Base-by-base conservation (phyloP, 2,888 invertebrate species). In the Notocelia uddmanniana region DNA sequence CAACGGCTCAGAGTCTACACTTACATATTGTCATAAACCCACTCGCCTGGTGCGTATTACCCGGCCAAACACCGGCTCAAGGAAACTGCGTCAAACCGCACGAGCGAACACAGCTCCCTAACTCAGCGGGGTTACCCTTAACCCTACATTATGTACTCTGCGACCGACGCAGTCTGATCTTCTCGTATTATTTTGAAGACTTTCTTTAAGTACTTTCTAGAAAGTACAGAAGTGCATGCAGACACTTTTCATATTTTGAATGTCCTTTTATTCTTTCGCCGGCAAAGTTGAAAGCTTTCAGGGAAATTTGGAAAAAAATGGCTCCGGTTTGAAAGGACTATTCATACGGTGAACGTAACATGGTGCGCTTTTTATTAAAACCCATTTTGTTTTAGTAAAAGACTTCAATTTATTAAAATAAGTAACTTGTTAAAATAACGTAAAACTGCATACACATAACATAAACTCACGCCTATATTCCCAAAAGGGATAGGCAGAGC, bases 1-100 rank as follows among this genome's bases (percentile, higher is more conserved):
- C 85, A 82, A 80, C 85, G 86, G 85, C 85, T 82, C 84, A 77
- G 81, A 84, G 81, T 85, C 88, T 62, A 72, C 72, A 87, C 87
- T 86, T 88, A 88, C 88, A 87, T 87, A 85, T 87, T 88, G 88
- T 82, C 81, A 80, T 83, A 83, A 80, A 81, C 78, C 79, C 78
- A 78, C 80, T 78, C 81, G 78, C 79, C 77, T 82, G 76, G 81
- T 77, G 79, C 75, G 79, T 83, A 78, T 83, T 81, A 87, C 64
- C 81, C 88, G 81, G 76, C 85, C 80, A 77, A 83, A 79, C 78
- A 74, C 59, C 75, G 80, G 78, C 76, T 79, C 67, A 69, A 79
- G 82, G 80, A 78, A 81, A 82, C 78, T 72, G 72, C 75, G 76
- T 74, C 52, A 73, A 79, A 79, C 75, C 76, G 76, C 80, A 77